Conservation (phyloP, 2,888 invertebrate species). For the Chymomyza fuscimana region DNA sequence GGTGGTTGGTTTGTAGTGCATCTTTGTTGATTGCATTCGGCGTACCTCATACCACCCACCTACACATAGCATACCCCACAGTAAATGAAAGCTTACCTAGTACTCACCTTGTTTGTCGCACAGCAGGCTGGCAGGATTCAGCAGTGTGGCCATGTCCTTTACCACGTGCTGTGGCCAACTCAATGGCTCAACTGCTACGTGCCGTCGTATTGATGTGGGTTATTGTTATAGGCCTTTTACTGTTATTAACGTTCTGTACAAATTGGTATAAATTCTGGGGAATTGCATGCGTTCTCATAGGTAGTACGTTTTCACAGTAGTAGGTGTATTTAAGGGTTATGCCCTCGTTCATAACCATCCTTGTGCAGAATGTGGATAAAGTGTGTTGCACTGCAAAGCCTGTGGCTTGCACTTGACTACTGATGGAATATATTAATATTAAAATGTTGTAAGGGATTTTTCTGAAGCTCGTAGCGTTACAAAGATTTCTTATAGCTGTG, state of each 20-base stretch:
- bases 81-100: conserved; percentile 41
- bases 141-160: conserved; percentile 36
- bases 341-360: too few relatives aligned
- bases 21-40: conserved; percentile 69
- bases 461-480: not conserved
- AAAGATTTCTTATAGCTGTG: not conserved
- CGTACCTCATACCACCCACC: conserved; percentile 19
- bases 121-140: conserved; percentile 48
- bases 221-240: conserved; percentile 71
- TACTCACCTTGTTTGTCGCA: conserved; percentile 70
- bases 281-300: conserved; percentile 46
- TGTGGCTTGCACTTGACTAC: not conserved
- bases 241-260: conserved; percentile 68
- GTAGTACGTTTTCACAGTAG: not conserved
- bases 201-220: conserved; percentile 70
- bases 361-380: not conserved
- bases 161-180: conserved; percentile 56
- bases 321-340: not conserved
- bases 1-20: conserved; percentile 45
- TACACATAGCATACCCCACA: not conserved
- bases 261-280: conserved; percentile 71
- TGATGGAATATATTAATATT: not conserved
- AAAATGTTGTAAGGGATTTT: not conserved
- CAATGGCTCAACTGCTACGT: conserved; percentile 34
- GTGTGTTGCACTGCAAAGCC: not conserved